Conservation (phyloP, 2,113 vertebrate species). For the Solea solea region DNA sequence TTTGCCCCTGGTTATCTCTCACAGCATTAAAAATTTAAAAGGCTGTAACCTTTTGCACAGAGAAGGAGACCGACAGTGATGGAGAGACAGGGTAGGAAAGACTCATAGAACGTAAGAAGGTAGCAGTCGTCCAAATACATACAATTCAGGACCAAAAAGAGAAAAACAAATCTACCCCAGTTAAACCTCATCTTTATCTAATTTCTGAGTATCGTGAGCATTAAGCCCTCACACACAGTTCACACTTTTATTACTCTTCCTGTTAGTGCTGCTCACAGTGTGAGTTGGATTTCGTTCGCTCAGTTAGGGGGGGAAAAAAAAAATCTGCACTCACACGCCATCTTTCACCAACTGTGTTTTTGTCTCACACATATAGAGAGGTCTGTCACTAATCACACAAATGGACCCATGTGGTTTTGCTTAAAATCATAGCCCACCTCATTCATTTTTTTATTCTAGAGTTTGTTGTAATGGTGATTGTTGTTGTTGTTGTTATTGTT, state of each 20-base stretch:
- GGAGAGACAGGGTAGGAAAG: background rate
- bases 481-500: background rate
- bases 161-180: too few relatives aligned
- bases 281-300: slow-evolving; percentile 1
- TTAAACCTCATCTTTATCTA: too few relatives aligned
- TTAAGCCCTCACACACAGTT: slow-evolving; percentile 9
- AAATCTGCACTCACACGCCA: slow-evolving; percentile 1
- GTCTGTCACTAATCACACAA: slow-evolving; percentile 4
- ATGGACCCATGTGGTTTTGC: slow-evolving; percentile 12
- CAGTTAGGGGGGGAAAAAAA: slow-evolving; percentile 2
- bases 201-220: background rate
- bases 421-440: background rate
- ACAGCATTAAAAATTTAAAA: slow-evolving; percentile 32
- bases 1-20: slow-evolving; percentile 13
- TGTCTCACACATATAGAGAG: background rate
- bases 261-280: slow-evolving; percentile 16
- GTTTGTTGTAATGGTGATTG: background rate
- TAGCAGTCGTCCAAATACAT: too few relatives aligned
- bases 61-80: background rate
- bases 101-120: too few relatives aligned
- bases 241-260: slow-evolving; percentile 49
- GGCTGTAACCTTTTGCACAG: background rate
- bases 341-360: background rate
- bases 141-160: too few relatives aligned
- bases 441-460: background rate